These are phyloP conservation scores for Luperina nickerlii DNA, from an alignment of 2,888 invertebrate species.

Conservation along the genomic window DNA sequence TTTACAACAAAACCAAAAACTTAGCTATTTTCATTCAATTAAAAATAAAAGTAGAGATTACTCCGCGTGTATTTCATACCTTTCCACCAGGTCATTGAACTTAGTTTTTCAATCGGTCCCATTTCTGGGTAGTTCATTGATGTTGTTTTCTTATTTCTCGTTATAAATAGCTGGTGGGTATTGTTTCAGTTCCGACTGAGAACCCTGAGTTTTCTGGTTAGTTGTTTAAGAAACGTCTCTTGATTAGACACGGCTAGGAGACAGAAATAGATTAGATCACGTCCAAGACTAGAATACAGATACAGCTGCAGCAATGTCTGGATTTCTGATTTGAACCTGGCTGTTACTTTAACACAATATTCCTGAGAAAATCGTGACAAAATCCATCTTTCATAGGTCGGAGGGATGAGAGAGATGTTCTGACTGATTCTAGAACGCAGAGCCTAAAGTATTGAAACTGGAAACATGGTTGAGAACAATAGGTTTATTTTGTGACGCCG, in stretches of 20 bases:
- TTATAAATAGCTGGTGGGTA: slow-evolving; percentile 14
- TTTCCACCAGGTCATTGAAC: slow-evolving; percentile 31
- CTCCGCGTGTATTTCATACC: background rate
- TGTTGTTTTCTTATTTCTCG: slow-evolving; percentile 29
- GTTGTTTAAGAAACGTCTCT: slow-evolving; percentile 25
- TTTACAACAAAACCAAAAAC: background rate
- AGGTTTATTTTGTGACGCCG: background rate
- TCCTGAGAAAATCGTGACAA: background rate
- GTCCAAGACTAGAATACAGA: background rate
- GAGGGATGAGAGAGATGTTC: background rate
- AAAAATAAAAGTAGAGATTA: slow-evolving; percentile 31
- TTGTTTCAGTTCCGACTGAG: slow-evolving; percentile 40
- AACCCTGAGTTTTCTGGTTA: slow-evolving; percentile 30
- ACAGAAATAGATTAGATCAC: background rate
- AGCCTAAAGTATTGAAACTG: background rate
- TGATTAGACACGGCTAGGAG: slow-evolving; percentile 6
- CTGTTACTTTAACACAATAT: background rate
- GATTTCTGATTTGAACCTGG: background rate
- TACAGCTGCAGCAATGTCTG: background rate
- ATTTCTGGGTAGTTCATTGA: slow-evolving; percentile 25
- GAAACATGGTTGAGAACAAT: background rate
- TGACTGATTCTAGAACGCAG: background rate
- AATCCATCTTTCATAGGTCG: background rate
- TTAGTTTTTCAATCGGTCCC: slow-evolving; percentile 20
- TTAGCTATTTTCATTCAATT: slow-evolving; percentile 1